A percentile compares a stretch with the other conserved stretches of the same genome.
phyloP scores from a whole-genome alignment of 2,888 invertebrate species.

The Acanthoscelides obtectus region DNA sequence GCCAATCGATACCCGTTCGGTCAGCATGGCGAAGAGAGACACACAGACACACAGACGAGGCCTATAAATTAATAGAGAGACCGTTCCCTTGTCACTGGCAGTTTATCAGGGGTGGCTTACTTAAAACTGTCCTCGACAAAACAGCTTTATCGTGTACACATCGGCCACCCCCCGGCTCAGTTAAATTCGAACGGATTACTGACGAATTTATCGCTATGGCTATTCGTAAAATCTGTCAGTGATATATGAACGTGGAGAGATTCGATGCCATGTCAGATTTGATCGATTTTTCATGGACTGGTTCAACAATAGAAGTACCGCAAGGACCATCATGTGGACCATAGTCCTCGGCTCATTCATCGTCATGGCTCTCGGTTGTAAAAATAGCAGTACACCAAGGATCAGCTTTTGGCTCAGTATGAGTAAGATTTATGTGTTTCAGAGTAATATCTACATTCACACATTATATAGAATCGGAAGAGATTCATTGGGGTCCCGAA shows the following conservation, averaged over 20 bases:
- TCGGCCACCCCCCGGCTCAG: background rate
- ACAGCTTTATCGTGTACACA: background rate
- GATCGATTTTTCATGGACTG: no score
- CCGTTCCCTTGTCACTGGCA: background rate
- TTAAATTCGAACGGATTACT: background rate
- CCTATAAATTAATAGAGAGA: background rate
- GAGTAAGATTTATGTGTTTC: no score
- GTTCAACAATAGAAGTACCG: no score
- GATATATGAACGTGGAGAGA: background rate
- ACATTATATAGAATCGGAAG: no score
- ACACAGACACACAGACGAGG: background rate
- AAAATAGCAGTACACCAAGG: no score
- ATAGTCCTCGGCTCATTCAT: no score
- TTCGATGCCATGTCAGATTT: no score
- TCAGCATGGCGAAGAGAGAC: background rate
- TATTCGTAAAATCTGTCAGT: background rate
- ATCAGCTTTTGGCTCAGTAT: no score
- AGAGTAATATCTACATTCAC: no score
- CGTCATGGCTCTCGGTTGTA: no score
- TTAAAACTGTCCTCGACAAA: background rate
- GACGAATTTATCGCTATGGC: background rate
- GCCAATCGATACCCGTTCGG: background rate
- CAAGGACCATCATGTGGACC: no score
- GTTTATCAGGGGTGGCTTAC: background rate
- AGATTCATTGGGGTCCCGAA: no score